These are phyloP conservation scores for Pocillopora grandis DNA, from an alignment of 92 coral and sea anemone genomes.

Conservation along the genomic window DNA sequence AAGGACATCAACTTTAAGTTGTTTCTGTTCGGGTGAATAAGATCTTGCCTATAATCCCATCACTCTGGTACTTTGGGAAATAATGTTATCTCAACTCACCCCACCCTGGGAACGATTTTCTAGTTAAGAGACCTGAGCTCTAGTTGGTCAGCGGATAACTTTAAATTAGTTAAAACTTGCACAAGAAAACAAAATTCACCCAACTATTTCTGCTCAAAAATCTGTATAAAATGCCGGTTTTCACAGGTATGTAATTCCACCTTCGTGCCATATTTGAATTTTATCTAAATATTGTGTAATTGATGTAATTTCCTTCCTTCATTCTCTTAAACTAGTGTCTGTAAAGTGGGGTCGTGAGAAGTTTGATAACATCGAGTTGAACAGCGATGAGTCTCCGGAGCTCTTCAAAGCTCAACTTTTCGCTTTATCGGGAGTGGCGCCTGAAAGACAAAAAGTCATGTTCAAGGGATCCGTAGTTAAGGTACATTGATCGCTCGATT, in stretches of 20 bases:
- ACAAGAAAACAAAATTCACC: constrained; percentile 1
- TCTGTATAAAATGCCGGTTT: constrained; percentile 61
- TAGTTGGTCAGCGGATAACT: constrained; percentile 11
- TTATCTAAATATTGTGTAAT: background rate
- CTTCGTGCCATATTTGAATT: background rate
- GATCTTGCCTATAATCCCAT: too few relatives aligned
- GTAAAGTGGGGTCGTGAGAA: constrained; percentile 97
- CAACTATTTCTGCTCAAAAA: constrained; percentile 15
- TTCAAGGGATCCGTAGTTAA: constrained; percentile 90
- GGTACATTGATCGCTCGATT: constrained; percentile 55
- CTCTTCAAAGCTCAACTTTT: constrained; percentile 94
- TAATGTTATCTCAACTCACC: too few relatives aligned
- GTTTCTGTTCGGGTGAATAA: too few relatives aligned
- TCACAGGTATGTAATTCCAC: constrained; percentile 34
- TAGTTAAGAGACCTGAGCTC: too few relatives aligned
- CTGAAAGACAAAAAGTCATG: constrained; percentile 98
- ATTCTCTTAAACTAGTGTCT: constrained; percentile 53
- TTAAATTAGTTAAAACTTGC: too few relatives aligned
- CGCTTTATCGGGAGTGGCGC: constrained; percentile 92
- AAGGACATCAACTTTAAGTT: too few relatives aligned
- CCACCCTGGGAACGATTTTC: too few relatives aligned
- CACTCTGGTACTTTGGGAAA: too few relatives aligned
- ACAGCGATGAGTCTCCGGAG: constrained; percentile 93
- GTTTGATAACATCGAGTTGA: constrained; percentile 84
- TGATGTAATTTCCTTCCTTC: background rate